phyloP scores from a whole-genome alignment of 2,113 vertebrate genomes.

The Nyctereutes procyonoides region DNA sequence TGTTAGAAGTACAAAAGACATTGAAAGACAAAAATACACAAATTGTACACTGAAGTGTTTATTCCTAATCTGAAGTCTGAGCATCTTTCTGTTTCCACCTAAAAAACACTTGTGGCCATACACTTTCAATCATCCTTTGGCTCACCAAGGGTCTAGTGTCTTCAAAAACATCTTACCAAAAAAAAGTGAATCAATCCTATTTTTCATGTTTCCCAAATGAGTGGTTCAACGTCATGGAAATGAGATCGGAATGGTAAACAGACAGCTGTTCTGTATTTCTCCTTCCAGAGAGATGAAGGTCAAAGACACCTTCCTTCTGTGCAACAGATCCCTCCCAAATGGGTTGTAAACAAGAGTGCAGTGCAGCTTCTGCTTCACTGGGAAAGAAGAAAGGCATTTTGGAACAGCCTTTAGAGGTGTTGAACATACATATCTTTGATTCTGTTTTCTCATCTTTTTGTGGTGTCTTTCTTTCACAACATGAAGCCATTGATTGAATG shows the following conservation, averaged over 20 bases:
- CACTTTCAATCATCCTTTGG: conserved; percentile 81
- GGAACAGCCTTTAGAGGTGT: not conserved
- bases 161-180: conserved; percentile 71
- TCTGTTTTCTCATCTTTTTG: conserved; percentile 34
- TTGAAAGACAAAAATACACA: conserved; percentile 20
- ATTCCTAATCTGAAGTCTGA: conserved; percentile 67
- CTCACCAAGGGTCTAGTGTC: conserved; percentile 56
- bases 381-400: conserved; percentile 54
- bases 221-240: conserved; percentile 76
- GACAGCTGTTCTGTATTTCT: conserved; percentile 72
- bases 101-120: conserved; percentile 64
- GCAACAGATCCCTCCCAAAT: conserved; percentile 50
- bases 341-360: conserved; percentile 64
- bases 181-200: conserved; percentile 57
- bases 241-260: conserved; percentile 71
- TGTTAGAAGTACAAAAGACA: conserved; percentile 47
- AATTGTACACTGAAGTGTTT: conserved; percentile 27
- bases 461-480: conserved; percentile 51
- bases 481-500: conserved; percentile 74
- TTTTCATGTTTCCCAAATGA: conserved; percentile 85
- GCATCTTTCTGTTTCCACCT: conserved; percentile 79
- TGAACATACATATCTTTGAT: not conserved
- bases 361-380: conserved; percentile 8
- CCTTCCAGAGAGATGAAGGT: conserved; percentile 80
- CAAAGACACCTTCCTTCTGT: conserved; percentile 75